Evolutionary conservation across 1,140 invertebrate genomes (phyloP), one percentile per base, ranked within the genome.

Genomic region (Saxidomus purpurata): DNA sequence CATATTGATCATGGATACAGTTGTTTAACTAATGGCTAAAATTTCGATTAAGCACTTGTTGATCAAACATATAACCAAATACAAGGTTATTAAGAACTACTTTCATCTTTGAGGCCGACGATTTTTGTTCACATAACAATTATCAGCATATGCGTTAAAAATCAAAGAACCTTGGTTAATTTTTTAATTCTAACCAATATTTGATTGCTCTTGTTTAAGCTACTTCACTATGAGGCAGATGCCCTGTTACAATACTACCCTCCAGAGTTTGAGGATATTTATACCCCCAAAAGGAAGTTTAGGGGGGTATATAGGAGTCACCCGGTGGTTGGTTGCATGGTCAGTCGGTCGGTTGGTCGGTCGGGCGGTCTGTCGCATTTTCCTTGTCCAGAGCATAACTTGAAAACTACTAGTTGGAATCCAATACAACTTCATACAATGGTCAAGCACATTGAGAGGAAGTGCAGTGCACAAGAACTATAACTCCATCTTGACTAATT

Each of bases 1-100:
- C 67, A 71, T 71, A 71, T 71, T 71, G 67, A 71, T 71, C n/a
- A 71, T 17, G n/a, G 67, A 71, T 71, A 71, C 67, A 71, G n/a
- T 63, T 63, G 59, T 63, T 71, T 31, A 71, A 25, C 67, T 31
- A 71, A 71, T 71, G n/a, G 31, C 11, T 71, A 9, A 71, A 71
- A 71, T 71, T 71, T 31, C 31, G n/a, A 71, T 71, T 71, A 31
- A 71, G 67, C n/a, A 71, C 67, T 71, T 71, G 67, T 17, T 71
- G 67, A 71, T 71, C 31, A 71, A 43, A 43, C 43, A 43, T 43
- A 43, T 43, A 4, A 43, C 43, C 43, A 43, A 43, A 43, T 43
- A 4, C 43, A 43, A 43, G 43, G 43, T 43, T 43, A 43, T 43
- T 43, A 43, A 43, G 43, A 43, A 43, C 43, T 43, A 71, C 4